A percentile compares a stretch with the other conserved stretches of the same genome.
These are phyloP conservation scores for Apamea sordens DNA, from an alignment of 2,888 invertebrate genomes.

Conservation along the genomic window DNA sequence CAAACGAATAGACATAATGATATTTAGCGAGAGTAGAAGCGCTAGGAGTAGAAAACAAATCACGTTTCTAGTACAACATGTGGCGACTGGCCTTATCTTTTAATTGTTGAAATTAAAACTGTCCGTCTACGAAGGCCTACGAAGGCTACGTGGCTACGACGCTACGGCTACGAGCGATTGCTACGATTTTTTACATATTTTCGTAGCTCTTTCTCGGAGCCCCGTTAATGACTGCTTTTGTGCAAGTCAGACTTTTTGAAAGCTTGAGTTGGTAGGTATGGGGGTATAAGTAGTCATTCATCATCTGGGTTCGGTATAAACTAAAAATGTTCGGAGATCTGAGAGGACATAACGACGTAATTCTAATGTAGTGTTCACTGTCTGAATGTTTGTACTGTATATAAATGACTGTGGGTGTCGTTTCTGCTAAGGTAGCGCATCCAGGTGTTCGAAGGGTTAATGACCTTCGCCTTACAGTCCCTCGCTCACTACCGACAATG, in stretches of 20 bases:
- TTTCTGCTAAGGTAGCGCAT: conserved; percentile 15
- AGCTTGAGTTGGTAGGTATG: conserved; percentile 8
- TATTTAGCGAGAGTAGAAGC: conserved; percentile 42
- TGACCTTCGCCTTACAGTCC: conserved; percentile 16
- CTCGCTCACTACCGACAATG: background rate
- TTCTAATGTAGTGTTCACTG: background rate
- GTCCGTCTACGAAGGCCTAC: conserved; percentile 22
- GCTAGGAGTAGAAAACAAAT: conserved; percentile 55
- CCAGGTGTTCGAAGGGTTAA: conserved; percentile 47
- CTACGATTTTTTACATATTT: conserved; percentile 28
- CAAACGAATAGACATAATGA: conserved; percentile 55
- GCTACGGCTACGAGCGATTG: conserved; percentile 39
- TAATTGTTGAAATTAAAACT: conserved; percentile 27
- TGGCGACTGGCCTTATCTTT: conserved; percentile 41
- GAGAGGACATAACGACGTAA: background rate
- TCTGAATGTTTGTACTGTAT: conserved; percentile 13
- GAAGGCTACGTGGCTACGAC: conserved; percentile 26
- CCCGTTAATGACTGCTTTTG: conserved; percentile 22
- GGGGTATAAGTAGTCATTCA: background rate
- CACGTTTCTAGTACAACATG: conserved; percentile 35
- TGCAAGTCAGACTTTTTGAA: conserved; percentile 42
- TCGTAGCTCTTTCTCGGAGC: conserved; percentile 2
- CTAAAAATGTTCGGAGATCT: background rate
- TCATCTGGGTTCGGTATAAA: conserved; percentile 3
- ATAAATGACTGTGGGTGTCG: background rate